Evolutionary conservation across 2,888 invertebrate genomes (phyloP).

Genomic region (Melieria crassipennis): DNA sequence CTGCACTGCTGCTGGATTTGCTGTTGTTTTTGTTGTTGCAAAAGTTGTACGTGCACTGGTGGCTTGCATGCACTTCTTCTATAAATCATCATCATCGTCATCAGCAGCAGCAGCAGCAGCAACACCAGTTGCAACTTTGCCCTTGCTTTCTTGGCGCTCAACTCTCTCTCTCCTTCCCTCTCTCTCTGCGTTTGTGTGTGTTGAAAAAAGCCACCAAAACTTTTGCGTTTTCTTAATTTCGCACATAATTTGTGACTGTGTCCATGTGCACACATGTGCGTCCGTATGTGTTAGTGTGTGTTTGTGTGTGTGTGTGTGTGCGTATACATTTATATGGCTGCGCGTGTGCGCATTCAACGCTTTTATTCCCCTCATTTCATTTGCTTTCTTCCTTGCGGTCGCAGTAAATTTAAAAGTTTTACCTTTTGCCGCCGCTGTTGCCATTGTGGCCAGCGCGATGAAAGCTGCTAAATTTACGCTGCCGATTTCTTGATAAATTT

Average conservation of each 20-base stretch:
- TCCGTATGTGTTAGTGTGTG: neutral
- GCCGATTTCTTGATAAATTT: slow-evolving; percentile 6
- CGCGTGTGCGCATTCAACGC: neutral
- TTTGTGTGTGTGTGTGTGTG: slow-evolving; percentile 14
- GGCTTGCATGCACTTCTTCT: slow-evolving; percentile 21
- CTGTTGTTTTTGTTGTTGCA: slow-evolving; percentile 3
- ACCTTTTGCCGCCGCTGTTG: neutral
- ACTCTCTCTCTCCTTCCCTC: neutral
- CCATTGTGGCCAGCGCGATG: neutral
- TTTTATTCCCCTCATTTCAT: neutral
- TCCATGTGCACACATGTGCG: neutral
- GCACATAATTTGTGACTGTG: slow-evolving; percentile 25
- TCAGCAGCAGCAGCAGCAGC: slow-evolving; percentile 17
- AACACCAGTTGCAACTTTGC: slow-evolving; percentile 26
- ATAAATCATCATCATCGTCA: slow-evolving; percentile 36
- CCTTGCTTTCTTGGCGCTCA: neutral
- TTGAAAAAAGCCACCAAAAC: neutral
- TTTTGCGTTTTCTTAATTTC: slow-evolving; percentile 28
- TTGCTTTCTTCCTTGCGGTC: neutral
- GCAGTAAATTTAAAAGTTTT: slow-evolving; percentile 1
- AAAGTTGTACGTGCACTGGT: neutral
- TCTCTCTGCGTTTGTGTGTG: neutral
- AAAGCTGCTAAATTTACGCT: neutral
- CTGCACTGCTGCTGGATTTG: neutral
- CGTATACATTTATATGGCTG: slow-evolving; percentile 5